Base-by-base conservation (phyloP, 2,113 vertebrate genomes). In the Onychorhynchus coronatus region DNA sequence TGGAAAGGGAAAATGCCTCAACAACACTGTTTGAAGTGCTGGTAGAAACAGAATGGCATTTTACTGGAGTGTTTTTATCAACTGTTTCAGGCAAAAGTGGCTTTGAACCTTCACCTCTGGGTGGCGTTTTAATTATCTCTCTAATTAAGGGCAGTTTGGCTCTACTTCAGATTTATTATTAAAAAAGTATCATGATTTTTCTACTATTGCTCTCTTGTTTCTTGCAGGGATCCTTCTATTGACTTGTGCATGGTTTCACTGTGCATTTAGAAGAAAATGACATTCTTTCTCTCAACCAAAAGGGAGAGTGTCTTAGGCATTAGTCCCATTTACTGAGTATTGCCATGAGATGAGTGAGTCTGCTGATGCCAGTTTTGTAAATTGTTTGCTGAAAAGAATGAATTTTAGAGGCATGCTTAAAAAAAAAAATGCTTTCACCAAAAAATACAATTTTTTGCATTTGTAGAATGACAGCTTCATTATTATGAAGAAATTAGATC, bases 171-270 rank as follows among this genome's bases (percentile, higher is more conserved):
- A 14, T 80, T 22, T 37, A 12, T 33, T 56, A 19, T 27, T 3
- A 35, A 39, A 59, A 65, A 46, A 22, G 10, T 6, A 15, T 17
- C 15, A 14, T 37, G 16, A 27, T 49, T 78, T 87, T 88, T 53
- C 23, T 82, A 0, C 35, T 33, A 13, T 72, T 72, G 17, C 21
- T n/a, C 2, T 66, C 22, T 47, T 15, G 4, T 56, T 61, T 23
- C 52, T 72, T 35, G 30, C 39, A n/a, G 31, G 15, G 53, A 4
- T 58, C 28, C 65, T 75, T 5, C 37, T 12, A 0, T 68, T 56
- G 44, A 6, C 53, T 37, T 49, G 31, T 15, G 11, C 58, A 15
- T 65, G 0, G 0, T 66, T 70, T 83, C 14, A 4, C 9, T 70
- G 16, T 56, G 20, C 62, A 17, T 8, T 24, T 46, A n/a, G 61